Evolutionary conservation across 2,888 invertebrate genomes (phyloP).

Genomic region (Cephus spinipes): DNA sequence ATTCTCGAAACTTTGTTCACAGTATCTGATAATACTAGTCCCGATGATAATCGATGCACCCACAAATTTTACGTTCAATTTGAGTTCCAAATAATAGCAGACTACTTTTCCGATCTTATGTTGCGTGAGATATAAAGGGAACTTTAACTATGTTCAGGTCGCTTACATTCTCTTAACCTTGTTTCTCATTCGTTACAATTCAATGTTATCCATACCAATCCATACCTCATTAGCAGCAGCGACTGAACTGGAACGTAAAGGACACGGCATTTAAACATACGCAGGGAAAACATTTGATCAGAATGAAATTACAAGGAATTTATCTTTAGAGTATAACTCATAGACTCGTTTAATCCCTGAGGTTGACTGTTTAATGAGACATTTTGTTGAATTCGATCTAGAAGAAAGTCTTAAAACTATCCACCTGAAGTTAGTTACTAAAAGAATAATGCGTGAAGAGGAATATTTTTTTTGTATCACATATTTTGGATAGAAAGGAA

Average conservation of each 20-base stretch:
- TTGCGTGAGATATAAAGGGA: background rate
- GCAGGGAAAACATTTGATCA: constrained; percentile 38
- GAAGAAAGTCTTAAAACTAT: background rate
- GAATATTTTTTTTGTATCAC: background rate
- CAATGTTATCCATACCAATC: constrained; percentile 31
- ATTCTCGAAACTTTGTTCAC: background rate
- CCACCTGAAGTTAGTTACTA: background rate
- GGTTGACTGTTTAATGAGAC: background rate
- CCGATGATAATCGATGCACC: background rate
- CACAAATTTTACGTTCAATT: background rate
- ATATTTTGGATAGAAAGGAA: background rate
- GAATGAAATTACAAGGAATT: background rate
- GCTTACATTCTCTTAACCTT: background rate
- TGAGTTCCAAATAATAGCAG: background rate
- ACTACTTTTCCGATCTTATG: constrained; percentile 1
- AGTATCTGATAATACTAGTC: background rate
- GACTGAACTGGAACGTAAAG: constrained; percentile 31
- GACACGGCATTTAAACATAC: constrained; percentile 35
- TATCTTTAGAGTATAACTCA: background rate
- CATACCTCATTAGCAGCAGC: constrained; percentile 42
- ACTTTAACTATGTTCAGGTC: background rate
- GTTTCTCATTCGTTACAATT: background rate
- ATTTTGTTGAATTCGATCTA: background rate
- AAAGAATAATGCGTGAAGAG: background rate
- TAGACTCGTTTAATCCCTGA: background rate